Conservation (phyloP, 2,113 vertebrate species). For the Tursiops truncatus region DNA sequence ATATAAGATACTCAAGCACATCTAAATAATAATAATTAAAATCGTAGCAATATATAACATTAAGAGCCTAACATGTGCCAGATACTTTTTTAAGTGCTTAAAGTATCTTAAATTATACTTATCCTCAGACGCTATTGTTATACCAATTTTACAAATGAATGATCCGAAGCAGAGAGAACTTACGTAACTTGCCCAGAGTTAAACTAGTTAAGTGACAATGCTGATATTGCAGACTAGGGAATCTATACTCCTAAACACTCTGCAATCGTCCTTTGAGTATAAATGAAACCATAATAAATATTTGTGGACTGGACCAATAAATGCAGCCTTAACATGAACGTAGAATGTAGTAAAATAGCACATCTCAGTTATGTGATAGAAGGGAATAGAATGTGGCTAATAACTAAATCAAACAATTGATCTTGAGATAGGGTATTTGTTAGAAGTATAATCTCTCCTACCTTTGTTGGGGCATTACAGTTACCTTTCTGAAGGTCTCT, state of each 20-base stretch:
- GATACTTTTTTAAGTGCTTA: background rate
- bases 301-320: background rate
- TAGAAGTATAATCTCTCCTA: background rate
- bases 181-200: background rate
- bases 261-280: background rate
- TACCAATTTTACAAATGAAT: background rate
- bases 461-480: background rate
- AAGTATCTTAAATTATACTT: background rate
- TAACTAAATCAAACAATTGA: background rate
- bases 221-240: background rate
- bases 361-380: background rate
- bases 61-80: background rate
- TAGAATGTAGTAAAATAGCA: background rate
- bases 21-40: conserved; percentile 27
- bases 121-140: background rate
- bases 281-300: background rate
- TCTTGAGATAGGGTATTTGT: background rate
- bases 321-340: background rate
- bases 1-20: background rate
- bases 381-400: background rate
- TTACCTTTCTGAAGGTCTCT: background rate
- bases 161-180: background rate
- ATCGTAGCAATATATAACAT: background rate
- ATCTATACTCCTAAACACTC: background rate
- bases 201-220: background rate